Conservation (phyloP, 2,888 invertebrate species). For the Panopea generosa region DNA sequence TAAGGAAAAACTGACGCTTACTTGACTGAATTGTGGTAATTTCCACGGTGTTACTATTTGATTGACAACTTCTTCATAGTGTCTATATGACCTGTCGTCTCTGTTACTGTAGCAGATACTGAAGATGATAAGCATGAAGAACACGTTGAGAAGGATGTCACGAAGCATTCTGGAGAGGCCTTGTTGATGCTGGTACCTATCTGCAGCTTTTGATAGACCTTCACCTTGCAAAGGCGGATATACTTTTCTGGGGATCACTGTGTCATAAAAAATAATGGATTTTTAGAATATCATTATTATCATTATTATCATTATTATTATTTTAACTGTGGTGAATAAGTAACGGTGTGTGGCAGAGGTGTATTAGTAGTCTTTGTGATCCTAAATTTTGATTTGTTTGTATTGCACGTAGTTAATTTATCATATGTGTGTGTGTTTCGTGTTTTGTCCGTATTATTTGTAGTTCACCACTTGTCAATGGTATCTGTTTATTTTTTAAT, state of each 20-base stretch:
- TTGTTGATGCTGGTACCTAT: slow-evolving; percentile 11
- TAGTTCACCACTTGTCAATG: too few relatives aligned
- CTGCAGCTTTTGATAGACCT: slow-evolving; percentile 29
- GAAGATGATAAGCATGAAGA: slow-evolving; percentile 73
- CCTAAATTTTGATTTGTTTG: too few relatives aligned
- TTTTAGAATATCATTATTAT: neutral
- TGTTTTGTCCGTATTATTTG: too few relatives aligned
- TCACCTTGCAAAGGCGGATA: slow-evolving; percentile 31
- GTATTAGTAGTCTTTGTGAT: too few relatives aligned
- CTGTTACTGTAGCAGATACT: slow-evolving; percentile 71
- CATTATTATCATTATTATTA: too few relatives aligned
- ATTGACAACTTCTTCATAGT: slow-evolving; percentile 54
- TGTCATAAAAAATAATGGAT: neutral
- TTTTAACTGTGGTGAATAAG: too few relatives aligned
- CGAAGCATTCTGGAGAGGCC: slow-evolving; percentile 25
- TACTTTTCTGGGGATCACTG: slow-evolving; percentile 32
- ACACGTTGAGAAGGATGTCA: slow-evolving; percentile 53
- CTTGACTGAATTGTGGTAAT: slow-evolving; percentile 44
- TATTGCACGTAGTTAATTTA: too few relatives aligned
- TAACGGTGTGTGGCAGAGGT: too few relatives aligned
- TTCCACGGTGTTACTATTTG: slow-evolving; percentile 52
- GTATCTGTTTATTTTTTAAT: too few relatives aligned
- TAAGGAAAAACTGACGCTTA: too few relatives aligned
- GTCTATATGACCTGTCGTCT: slow-evolving; percentile 65
- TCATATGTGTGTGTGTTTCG: too few relatives aligned